These are phyloP conservation scores for Drosophila santomea DNA, from an alignment of 1,140 invertebrate genomes.

Conservation along the genomic window DNA sequence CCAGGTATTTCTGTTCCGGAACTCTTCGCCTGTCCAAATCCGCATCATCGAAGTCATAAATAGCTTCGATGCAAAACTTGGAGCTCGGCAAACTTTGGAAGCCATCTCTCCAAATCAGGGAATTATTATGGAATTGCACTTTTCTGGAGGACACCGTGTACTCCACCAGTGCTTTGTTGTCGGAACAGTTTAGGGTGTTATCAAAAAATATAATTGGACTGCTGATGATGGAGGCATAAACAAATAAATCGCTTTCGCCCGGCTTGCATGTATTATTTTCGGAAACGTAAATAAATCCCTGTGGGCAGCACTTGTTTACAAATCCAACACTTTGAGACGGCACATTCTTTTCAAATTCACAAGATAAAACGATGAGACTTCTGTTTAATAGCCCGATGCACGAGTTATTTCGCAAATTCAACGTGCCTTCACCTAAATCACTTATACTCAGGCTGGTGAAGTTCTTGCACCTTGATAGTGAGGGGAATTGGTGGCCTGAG, in stretches of 20 bases:
- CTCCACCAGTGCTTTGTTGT: conserved; percentile 19
- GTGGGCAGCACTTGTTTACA: conserved; percentile 47
- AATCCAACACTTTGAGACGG: conserved; percentile 39
- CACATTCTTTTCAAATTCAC: conserved; percentile 43
- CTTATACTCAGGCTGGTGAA: conserved; percentile 5
- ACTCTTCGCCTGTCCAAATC: not conserved
- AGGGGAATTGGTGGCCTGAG: conserved; percentile 8
- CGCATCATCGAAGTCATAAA: conserved; percentile 1
- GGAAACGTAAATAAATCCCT: conserved; percentile 45
- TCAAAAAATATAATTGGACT: conserved; percentile 36
- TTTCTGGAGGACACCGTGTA: conserved; percentile 10
- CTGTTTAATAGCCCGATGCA: conserved; percentile 26
- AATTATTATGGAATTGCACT: conserved; percentile 12
- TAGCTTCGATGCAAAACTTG: conserved; percentile 23
- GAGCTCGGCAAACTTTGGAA: not conserved
- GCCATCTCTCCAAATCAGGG: conserved; percentile 26
- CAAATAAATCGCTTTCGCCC: conserved; percentile 36
- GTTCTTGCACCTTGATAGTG: conserved; percentile 26
- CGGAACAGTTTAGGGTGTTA: conserved; percentile 21
- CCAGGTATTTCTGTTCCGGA: conserved; percentile 7
- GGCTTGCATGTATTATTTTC: conserved; percentile 43
- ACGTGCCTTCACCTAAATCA: conserved; percentile 17
- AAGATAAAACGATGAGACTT: conserved; percentile 20
- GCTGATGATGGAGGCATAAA: conserved; percentile 39
- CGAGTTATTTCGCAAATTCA: conserved; percentile 20